Base-by-base conservation (phyloP, 2,888 invertebrate species). In the Eurytoma californica region DNA sequence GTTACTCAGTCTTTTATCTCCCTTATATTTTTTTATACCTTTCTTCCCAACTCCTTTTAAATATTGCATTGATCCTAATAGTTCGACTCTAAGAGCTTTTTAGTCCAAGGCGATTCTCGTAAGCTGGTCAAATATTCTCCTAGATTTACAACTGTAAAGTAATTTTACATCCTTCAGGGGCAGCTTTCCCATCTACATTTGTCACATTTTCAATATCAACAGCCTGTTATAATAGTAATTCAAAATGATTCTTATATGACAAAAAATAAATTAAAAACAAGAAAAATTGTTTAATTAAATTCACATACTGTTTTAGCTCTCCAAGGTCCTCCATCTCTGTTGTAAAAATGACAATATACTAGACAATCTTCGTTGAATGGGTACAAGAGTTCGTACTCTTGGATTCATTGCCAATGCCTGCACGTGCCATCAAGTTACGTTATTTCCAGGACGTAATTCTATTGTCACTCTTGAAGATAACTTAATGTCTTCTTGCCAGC, bases 401-500 rank as follows among this genome's bases (percentile, higher is more conserved):
- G 98, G 98, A 92, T 98, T 98, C 92, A 97, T 97, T 2, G 97
- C 95, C 74, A 96, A 91, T 9, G 93, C 92, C 89, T 97, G 97
- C 49, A 98, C 97, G 85, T 94, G 93, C 86, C 95, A 92, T 95
- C 97, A 97, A 39, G 97, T 94, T 82, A 92, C 91, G 91, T 95
- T 95, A 85, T 94, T 94, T 79, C 94, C 94, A 30, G 98, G 97
- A 80, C 93, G 92, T 82, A 97, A 91, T 88, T 94, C 93, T 69
- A 98, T 93, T 70, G 93, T 92, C 49, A 97, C 93, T 88, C 95
- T 94, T 61, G 94, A 92, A 28, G 97, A 97, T 80, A 97, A 91
- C 86, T 95, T 94, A 67, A 95, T 92, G 80, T 94, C 94, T 86
- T 94, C 94, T 83, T 94, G 93, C 84, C 93, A 93, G 86, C 95